These are phyloP conservation scores for Lanistes nyassanus DNA, from an alignment of 1,140 invertebrate genomes.

Conservation along the genomic window DNA sequence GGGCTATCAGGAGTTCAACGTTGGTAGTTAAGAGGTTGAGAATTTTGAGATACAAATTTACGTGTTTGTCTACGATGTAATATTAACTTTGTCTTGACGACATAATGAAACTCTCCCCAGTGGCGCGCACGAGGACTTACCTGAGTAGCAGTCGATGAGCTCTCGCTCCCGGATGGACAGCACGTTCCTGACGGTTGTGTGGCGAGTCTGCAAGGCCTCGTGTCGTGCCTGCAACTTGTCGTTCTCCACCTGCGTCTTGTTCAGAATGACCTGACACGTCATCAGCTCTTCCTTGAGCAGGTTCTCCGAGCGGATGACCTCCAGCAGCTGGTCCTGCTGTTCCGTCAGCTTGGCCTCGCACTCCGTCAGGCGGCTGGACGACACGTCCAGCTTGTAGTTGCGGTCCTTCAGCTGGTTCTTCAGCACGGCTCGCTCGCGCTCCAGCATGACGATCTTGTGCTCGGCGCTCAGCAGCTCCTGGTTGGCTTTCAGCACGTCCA, in stretches of 20 bases:
- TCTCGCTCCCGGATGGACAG: conserved; percentile 43
- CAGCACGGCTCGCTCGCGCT: conserved; percentile 45
- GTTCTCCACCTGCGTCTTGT: conserved; percentile 30
- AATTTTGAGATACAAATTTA: too few species aligned
- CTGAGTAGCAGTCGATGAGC: conserved; percentile 47
- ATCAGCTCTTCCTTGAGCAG: conserved; percentile 49
- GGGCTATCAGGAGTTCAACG: too few species aligned
- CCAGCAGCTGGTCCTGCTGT: conserved; percentile 41
- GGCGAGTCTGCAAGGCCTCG: conserved; percentile 25
- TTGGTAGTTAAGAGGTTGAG: too few species aligned
- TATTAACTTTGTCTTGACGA: neutral
- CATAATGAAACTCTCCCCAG: neutral
- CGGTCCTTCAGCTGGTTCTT: conserved; percentile 52
- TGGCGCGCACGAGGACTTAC: conserved; percentile 30
- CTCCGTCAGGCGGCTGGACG: conserved; percentile 26
- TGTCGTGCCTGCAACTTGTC: conserved; percentile 30
- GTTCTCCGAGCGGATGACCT: conserved; percentile 46
- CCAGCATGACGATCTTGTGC: conserved; percentile 39
- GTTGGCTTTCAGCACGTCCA: conserved; percentile 37
- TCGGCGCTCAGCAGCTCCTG: conserved; percentile 46
- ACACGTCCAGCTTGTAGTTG: conserved; percentile 32
- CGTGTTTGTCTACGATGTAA: too few species aligned
- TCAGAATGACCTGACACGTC: conserved; percentile 35
- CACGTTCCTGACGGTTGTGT: conserved; percentile 22
- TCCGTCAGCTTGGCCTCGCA: conserved; percentile 33